Evolutionary conservation across 2,797 vertebrate genomes (phyloP), one percentile per base, ranked within the genome.

Genomic region (Chelidonichthys spinosus): DNA sequence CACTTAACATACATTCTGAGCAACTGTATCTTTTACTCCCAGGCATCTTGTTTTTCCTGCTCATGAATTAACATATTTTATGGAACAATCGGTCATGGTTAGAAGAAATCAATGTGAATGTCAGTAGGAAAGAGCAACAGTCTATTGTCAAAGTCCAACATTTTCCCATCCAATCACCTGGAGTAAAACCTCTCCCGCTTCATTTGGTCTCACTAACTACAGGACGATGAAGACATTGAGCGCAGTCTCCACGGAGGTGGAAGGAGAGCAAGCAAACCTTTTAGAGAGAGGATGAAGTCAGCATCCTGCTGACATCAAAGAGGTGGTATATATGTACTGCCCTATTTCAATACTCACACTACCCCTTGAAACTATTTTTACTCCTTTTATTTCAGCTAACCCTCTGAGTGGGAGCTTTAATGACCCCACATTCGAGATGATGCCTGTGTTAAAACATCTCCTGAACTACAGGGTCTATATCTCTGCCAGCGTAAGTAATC

Each of bases 221-320:
- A 80, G 37, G 53, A 40, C 62, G 43, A 78, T 65, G 18, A 50
- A 73, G 42, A 64, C 50, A 42, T 9, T 50, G 59, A 36, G 67
- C 14, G 3, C 7, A 6, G 47, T 50, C 63, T 76, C 59, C 47
- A 36, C 17, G 6, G 3, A 59, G 47, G 63, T 85, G 60, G 36
- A 69, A 58, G 33, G 62, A 79, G 40, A 70, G 76, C 63, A 49
- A 56, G 66, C 72, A 79, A 84, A 69, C 47, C 61, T 60, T 78
- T 65, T 69, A 75, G 14, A 68, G 32, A 62, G 53, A 78, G 56
- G 63, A 63, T 78, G 58, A 64, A 82, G 82, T 83, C 74, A 82
- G 81, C 83, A 85, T 76, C 80, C 78, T 80, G 76, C 88, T 84
- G 81, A 90, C 82, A 90, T 88, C 76, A 88, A 90, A 92, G 85